Percentiles rank a stretch among this genome's conserved stretches.
phyloP scores from a whole-genome alignment of 2,888 invertebrate species.

The Megamerina dolium region DNA sequence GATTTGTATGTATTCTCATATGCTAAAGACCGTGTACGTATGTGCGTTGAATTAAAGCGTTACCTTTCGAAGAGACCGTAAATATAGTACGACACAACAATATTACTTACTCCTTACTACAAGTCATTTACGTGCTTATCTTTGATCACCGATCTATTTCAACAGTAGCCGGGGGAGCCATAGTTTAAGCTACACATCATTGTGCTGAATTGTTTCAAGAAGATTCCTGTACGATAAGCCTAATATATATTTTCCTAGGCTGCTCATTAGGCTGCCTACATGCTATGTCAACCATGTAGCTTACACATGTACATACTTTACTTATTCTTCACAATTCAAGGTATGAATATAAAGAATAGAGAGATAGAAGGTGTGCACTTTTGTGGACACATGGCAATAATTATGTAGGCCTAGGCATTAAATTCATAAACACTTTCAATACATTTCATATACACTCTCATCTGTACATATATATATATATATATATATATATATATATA shows the following conservation, averaged over 20 bases:
- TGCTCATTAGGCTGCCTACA: constrained; percentile 33
- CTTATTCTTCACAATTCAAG: too few relatives aligned
- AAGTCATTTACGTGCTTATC: constrained; percentile 4
- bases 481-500: too few relatives aligned
- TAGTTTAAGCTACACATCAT: too few relatives aligned
- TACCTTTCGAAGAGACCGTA: too few relatives aligned
- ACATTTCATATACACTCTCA: too few relatives aligned
- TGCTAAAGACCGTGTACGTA: too few relatives aligned
- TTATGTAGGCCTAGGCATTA: constrained; percentile 32
- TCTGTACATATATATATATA: too few relatives aligned
- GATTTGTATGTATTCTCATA: too few relatives aligned
- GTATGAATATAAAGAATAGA: too few relatives aligned
- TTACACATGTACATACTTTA: neutral
- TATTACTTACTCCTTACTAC: constrained; percentile 1
- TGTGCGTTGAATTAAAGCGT: too few relatives aligned
- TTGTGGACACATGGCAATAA: constrained; percentile 30
- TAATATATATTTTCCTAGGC: constrained; percentile 38
- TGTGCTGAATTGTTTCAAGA: constrained; percentile 4
- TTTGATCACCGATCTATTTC: constrained; percentile 5
- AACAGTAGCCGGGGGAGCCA: too few relatives aligned
- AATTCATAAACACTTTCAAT: constrained; percentile 41
- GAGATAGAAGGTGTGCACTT: constrained; percentile 9
- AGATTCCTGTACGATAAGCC: constrained; percentile 30
- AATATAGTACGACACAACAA: too few relatives aligned
- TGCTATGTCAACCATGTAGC: neutral